phyloP scores from a whole-genome alignment of 1,140 invertebrate genomes.

The Dryas iulia region DNA sequence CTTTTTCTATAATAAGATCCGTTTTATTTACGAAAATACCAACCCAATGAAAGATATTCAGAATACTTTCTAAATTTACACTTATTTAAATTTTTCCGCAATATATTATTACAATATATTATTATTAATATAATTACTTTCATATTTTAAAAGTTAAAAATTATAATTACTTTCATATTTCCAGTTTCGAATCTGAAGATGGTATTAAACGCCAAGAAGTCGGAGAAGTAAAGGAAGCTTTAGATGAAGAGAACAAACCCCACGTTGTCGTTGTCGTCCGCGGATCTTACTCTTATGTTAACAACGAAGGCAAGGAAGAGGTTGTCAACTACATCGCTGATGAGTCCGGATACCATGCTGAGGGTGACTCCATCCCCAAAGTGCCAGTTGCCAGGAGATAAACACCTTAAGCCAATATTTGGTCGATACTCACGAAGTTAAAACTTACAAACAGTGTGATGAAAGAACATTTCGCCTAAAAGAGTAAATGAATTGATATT shows the following conservation, averaged over 20 bases:
- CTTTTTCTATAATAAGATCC: too few species aligned
- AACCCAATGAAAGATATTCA: too few species aligned
- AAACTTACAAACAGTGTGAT: not conserved
- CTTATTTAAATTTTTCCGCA: too few species aligned
- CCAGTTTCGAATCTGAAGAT: slow-evolving; percentile 67
- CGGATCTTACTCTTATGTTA: slow-evolving; percentile 63
- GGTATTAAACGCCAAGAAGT: slow-evolving; percentile 55
- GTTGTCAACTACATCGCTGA: slow-evolving; percentile 78
- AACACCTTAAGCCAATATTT: slow-evolving; percentile 8
- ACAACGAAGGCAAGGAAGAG: slow-evolving; percentile 55
- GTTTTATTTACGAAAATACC: too few species aligned
- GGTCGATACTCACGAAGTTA: not conserved
- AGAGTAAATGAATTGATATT: slow-evolving; percentile 20
- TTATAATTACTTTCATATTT: not conserved
- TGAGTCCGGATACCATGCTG: slow-evolving; percentile 80
- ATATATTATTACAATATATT: too few species aligned
- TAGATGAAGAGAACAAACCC: slow-evolving; percentile 73
- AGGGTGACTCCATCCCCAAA: slow-evolving; percentile 63
- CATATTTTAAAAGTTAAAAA: too few species aligned
- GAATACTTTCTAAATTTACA: too few species aligned
- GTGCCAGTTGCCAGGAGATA: slow-evolving; percentile 40
- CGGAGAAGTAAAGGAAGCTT: slow-evolving; percentile 60
- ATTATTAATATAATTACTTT: too few species aligned
- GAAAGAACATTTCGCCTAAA: not conserved
- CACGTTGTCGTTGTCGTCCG: slow-evolving; percentile 64